Base-by-base conservation (phyloP, 2,888 invertebrate species). In the Autographa pulchrina region DNA sequence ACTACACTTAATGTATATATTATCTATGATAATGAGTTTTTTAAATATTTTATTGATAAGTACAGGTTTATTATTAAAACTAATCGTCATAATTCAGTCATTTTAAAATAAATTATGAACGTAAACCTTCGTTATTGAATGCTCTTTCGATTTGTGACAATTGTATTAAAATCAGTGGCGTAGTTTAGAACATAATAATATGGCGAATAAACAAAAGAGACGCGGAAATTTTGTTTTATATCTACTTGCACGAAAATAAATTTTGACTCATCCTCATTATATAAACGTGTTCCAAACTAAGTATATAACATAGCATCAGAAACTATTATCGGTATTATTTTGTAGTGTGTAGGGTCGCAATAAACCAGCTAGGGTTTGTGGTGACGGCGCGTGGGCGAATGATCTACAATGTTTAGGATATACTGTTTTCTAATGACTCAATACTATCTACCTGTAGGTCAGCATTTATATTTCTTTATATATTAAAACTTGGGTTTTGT, bases 371-470 rank as follows among this genome's bases (percentile, higher is more conserved):
- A 80, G 85, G 85, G 85, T 88, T 90, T 87, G 91, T 90, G 91
- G 90, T 90, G 93, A 94, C 85, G 86, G 89, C 87, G 90, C 91
- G 95, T 95, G 88, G 95, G 95, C 86, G 84, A 48, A 78, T 93
- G 94, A 95, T 92, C 90, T 92, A 94, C 89, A 89, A 84, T 83
- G 85, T 86, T 83, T 85, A 84, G 82, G 88, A 91, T 89, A 91
- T 93, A 92, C 93, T 94, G 93, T 93, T 93, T 93, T 93, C 92
- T 93, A 94, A 94, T 94, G 93, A 92, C 93, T 94, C 92, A 93
- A 93, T 93, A 90, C 68, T 78, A 64, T 56, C 38, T 61, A 72
- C 68, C 48, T 48, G 48, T 48, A 78, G 72, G 56, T 72, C 43
- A 59, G 60, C 72, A 61, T 75, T 77, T 75, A 75, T 69, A 65